Evolutionary conservation across 2,888 invertebrate genomes (phyloP).

Genomic region (Pasiphila rectangulata): DNA sequence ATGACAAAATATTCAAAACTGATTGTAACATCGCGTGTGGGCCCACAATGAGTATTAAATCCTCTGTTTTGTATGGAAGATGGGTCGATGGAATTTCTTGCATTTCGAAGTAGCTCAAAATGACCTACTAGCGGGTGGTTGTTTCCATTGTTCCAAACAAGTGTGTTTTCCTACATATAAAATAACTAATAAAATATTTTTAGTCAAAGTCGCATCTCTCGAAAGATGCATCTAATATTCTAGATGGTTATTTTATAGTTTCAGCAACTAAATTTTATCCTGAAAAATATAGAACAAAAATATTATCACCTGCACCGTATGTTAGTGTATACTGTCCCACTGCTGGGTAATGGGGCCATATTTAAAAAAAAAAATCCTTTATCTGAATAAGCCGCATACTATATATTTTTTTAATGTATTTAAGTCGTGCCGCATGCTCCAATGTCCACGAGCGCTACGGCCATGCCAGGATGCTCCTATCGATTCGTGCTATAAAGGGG

Average conservation of each 20-base stretch:
- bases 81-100: constrained; percentile 22
- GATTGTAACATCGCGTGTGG: constrained; percentile 28
- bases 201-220: no score
- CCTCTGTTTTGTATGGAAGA: constrained; percentile 19
- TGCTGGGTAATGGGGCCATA: no score
- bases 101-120: constrained; percentile 35
- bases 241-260: no score
- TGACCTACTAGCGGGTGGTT: constrained; percentile 39
- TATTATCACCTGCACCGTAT: no score
- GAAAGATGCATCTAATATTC: no score
- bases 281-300: no score
- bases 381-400: no score
- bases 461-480: constrained; percentile 49
- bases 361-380: neutral
- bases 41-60: constrained; percentile 23
- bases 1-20: constrained; percentile 24
- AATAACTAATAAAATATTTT: no score
- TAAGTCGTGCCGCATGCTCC: neutral
- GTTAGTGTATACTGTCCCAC: no score
- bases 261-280: no score
- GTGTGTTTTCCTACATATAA: no score
- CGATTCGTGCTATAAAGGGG: constrained; percentile 58
- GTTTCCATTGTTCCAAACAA: constrained; percentile 30
- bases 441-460: constrained; percentile 29
- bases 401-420: no score